Evolutionary conservation across 2,888 invertebrate species (phyloP).

Genomic region (Brachypalpus laphriformis): DNA sequence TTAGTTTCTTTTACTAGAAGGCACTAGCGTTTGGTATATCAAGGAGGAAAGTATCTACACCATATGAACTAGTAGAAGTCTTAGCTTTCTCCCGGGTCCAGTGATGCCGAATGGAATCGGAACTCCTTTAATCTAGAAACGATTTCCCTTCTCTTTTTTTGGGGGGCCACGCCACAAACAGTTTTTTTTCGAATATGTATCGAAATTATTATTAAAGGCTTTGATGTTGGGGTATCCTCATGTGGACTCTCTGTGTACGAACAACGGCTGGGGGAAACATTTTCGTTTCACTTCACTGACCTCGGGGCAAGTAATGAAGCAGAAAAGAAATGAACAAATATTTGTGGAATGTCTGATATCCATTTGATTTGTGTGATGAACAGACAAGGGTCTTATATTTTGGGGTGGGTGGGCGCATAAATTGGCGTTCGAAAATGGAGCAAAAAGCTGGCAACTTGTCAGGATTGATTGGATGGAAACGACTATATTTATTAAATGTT

Average conservation of each 20-base stretch:
- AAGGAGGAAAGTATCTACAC: neutral
- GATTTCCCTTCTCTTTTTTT: neutral
- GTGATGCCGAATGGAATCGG: neutral
- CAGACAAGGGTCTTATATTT: neutral
- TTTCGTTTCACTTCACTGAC: constrained; percentile 14
- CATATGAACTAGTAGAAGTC: neutral
- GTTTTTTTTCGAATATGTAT: neutral
- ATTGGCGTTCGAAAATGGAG: neutral
- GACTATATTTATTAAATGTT: neutral
- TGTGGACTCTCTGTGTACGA: neutral
- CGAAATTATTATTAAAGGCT: neutral
- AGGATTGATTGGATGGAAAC: constrained; percentile 3
- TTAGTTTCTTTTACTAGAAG: too few species aligned
- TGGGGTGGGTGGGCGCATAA: neutral
- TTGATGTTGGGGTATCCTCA: neutral
- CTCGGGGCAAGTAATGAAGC: constrained; percentile 10
- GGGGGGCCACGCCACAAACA: too few species aligned
- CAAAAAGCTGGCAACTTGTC: neutral
- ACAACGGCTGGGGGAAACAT: neutral
- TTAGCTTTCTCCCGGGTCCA: neutral
- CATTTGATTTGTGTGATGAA: constrained; percentile 19
- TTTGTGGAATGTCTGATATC: constrained; percentile 32
- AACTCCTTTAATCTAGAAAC: neutral
- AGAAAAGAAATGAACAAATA: constrained; percentile 17
- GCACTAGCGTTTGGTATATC: neutral